Evolutionary conservation across 2,113 vertebrate species (phyloP), one percentile per base, ranked within the genome.

Genomic region (Trochalopteron elliotii): DNA sequence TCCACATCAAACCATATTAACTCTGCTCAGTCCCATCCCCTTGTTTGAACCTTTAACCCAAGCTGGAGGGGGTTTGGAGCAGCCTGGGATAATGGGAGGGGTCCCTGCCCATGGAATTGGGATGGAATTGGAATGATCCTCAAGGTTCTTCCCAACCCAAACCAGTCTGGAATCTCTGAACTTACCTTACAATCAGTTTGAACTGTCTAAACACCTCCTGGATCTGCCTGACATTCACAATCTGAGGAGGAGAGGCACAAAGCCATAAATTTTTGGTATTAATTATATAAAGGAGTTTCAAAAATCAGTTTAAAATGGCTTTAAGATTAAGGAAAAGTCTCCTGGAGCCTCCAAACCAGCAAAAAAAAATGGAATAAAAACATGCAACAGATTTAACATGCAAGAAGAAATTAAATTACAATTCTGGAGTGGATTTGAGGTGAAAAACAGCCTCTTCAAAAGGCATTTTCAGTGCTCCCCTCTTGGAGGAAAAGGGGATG

Each of bases 171-270:
- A 30, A 60, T 49, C 25, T 40, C 8, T 37, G n/a, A 67, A 96
- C 98, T 98, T 95, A 99, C 99, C 97, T 98, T 49, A 98, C 39
- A 42, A 98, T 88, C 28, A 97, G 85, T 80, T 97, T 98, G 97
- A 99, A 99, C 96, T 99, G 98, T 75, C 97, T 97, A 67, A 99
- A 99, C 14, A 98, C 98, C 83, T 98, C 98, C 71, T 98, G 98
- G 96, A 99, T 94, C 94, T 99, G 99, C 60, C 98, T 97, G 93
- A 98, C 52, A 63, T 97, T 99, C 79, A 97, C 70, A 56, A 99
- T 97, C 99, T 99, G 97, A 55, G 60, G 60, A 89, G 81, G 64
- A 96, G 40, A 94, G 18, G 44, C 2, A 23, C 1, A 83, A 31
- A 64, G 11, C 8, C 55, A 71, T 9, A 5, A 5, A 7, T 40